phyloP scores from a whole-genome alignment of 2,113 vertebrate species.

The Nannospalax galili region DNA sequence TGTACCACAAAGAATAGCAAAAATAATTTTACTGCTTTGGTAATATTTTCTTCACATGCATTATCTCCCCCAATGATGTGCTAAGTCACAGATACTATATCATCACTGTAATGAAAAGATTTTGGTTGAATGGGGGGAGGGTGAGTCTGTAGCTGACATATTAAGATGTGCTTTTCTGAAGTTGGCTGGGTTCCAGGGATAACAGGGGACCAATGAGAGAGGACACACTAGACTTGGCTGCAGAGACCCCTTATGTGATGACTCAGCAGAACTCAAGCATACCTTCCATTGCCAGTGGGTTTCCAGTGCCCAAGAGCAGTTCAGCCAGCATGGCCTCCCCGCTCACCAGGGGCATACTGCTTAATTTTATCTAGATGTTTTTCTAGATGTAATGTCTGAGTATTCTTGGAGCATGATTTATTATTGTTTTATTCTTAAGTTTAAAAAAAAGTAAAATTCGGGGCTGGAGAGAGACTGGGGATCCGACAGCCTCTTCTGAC shows the following conservation, averaged over 20 bases:
- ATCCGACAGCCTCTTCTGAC: too few relatives aligned
- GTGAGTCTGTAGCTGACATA: neutral
- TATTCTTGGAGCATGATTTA: neutral
- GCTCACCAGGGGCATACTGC: neutral
- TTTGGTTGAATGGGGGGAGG: neutral
- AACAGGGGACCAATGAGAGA: neutral
- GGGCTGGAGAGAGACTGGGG: too few relatives aligned
- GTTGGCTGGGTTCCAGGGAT: neutral
- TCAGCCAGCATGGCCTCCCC: neutral
- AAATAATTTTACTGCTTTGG: constrained; percentile 60
- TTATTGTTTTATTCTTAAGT: constrained; percentile 43
- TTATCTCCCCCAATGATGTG: neutral
- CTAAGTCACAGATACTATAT: neutral
- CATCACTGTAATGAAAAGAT: constrained; percentile 9
- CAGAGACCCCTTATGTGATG: neutral
- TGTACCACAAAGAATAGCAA: constrained; percentile 32
- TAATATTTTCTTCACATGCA: neutral
- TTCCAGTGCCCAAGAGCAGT: neutral
- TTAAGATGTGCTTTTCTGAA: neutral
- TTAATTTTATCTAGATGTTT: constrained; percentile 37
- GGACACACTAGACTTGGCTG: neutral
- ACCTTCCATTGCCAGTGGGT: neutral
- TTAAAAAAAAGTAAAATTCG: neutral
- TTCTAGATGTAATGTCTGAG: neutral
- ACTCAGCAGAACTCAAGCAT: neutral